phyloP scores from a whole-genome alignment of 2,797 vertebrate species.

The Tauraco hartlaubi region DNA sequence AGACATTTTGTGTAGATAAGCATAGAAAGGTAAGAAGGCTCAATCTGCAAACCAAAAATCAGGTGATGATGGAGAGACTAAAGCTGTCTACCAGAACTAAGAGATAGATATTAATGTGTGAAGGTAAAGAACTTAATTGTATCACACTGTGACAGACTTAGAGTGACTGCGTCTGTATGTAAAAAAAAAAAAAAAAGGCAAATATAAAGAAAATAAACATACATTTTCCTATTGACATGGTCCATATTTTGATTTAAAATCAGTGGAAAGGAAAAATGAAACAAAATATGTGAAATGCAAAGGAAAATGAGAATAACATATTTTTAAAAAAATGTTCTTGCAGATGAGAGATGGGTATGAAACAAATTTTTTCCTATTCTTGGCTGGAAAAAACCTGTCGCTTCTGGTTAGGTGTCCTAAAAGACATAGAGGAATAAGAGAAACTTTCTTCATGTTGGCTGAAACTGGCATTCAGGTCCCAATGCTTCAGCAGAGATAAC shows the following conservation, averaged over 20 bases:
- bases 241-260: background rate
- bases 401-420: background rate
- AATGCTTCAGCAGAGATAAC: background rate
- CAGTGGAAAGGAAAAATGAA: background rate
- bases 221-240: background rate
- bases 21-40: background rate
- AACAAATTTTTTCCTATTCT: background rate
- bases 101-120: background rate
- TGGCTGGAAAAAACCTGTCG: fast-evolving
- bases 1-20: background rate
- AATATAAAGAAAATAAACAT: background rate
- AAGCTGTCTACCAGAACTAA: background rate
- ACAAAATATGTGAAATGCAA: background rate
- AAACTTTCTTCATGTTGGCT: background rate
- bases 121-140: background rate
- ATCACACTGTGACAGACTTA: background rate
- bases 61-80: background rate
- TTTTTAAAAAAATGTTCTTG: background rate
- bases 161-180: background rate
- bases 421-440: background rate
- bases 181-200: background rate
- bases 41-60: background rate
- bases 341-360: background rate
- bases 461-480: background rate
- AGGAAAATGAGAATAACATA: background rate